phyloP scores from a whole-genome alignment of 2,888 invertebrate genomes.

The Sphaeridia pumilis region DNA sequence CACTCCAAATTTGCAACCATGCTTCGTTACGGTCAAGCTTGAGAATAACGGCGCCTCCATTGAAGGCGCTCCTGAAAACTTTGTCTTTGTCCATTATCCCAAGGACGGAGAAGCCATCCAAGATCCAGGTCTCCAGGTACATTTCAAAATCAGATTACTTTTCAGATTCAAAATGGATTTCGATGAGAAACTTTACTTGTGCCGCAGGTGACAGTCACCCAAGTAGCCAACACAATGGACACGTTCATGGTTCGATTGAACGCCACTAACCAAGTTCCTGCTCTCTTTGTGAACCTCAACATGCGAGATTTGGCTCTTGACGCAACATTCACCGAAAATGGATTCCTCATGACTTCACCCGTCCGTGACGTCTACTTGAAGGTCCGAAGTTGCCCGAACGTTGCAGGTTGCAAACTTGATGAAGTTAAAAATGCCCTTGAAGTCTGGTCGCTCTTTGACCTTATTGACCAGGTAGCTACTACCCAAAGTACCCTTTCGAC shows the following conservation, averaged over 20 bases:
- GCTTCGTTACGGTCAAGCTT: neutral
- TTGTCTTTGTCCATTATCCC: conserved; percentile 48
- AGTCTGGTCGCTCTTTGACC: conserved; percentile 14
- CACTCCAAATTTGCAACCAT: no score
- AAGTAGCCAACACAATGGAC: no score
- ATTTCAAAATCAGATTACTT: no score
- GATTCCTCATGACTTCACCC: conserved; percentile 45
- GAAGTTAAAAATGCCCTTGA: conserved; percentile 10
- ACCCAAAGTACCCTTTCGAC: neutral
- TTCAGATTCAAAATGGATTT: no score
- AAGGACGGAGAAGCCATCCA: conserved; percentile 15
- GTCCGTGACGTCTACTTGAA: no score
- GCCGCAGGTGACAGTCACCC: no score
- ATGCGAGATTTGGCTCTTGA: conserved; percentile 46
- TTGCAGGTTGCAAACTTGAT: conserved; percentile 5
- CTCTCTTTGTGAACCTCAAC: conserved; percentile 54
- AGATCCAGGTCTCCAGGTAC: conserved; percentile 23
- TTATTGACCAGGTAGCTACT: neutral
- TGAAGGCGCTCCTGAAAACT: conserved; percentile 48
- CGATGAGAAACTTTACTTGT: no score
- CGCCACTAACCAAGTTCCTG: conserved; percentile 45
- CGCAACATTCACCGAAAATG: conserved; percentile 66
- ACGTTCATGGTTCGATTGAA: no score
- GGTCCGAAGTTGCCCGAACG: conserved; percentile 35
- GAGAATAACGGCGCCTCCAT: neutral